Evolutionary conservation across 2,113 vertebrate species (phyloP), one percentile per base, ranked within the genome.

Genomic region (Gymnogyps californianus): DNA sequence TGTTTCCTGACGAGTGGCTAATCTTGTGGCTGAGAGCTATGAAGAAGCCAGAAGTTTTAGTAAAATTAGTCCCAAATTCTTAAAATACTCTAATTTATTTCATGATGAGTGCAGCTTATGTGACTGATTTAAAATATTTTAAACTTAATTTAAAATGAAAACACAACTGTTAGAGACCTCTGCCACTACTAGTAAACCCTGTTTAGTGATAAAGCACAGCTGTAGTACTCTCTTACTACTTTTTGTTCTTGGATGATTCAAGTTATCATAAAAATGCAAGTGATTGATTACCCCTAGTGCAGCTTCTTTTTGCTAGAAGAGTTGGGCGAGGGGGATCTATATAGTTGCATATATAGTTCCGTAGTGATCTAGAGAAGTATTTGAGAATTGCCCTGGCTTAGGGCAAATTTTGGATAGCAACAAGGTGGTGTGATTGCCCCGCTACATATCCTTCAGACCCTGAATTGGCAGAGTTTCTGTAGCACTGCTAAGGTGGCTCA

Each of bases 1-100:
- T 96, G 79, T 91, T 97, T 95, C 72, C 82, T 84, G 87, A 93
- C 16, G 47, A 96, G 90, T 95, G 77, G 91, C 71, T 93, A 65
- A 89, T 96, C 89, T 82, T 85, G 89, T 72, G 83, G 52, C 76
- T 93, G 78, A 81, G 79, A 76, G 57, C 75, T 83, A 79, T 65
- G 42, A 74, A 66, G 77, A 97, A n/a, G 51, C 13, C 51, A 95
- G 55, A 94, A 80, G 47, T 92, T 95, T 75, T 81, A 76, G 59
- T 78, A 81, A 89, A 90, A 87, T 85, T 28, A 46, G 57, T 66
- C 84, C 57, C 59, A 83, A 91, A 77, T 88, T 93, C 81, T 72
- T 87, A 79, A 88, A 89, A 58, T 69, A 65, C 83, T 91, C 11
- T 72, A 54, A 90, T 94, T 92, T 95, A 66, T 93, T 89, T 94